Evolutionary conservation across 2,113 vertebrate species (phyloP).

Genomic region (Laticauda laticaudata): DNA sequence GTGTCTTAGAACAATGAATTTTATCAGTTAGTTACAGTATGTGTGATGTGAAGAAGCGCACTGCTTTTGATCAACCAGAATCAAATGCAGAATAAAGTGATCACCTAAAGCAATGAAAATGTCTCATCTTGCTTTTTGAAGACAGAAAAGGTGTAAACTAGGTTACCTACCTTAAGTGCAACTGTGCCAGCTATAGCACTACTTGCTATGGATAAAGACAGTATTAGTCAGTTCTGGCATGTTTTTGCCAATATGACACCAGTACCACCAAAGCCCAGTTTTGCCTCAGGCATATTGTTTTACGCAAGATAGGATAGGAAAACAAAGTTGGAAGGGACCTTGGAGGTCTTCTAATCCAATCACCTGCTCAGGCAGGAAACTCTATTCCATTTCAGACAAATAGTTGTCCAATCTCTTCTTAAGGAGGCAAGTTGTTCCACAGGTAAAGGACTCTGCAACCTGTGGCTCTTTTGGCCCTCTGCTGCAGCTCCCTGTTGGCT

Average conservation of each 20-base stretch:
- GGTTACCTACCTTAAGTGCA: not conserved
- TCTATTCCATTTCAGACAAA: too few species aligned
- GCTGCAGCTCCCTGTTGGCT: too few species aligned
- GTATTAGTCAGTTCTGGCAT: not conserved
- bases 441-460: too few species aligned
- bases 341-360: too few species aligned
- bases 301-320: not conserved
- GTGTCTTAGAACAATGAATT: not conserved
- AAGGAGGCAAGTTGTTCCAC: too few species aligned
- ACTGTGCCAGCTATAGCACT: not conserved
- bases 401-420: too few species aligned
- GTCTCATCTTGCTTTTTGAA: not conserved
- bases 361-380: too few species aligned
- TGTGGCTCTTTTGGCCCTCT: too few species aligned
- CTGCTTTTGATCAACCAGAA: slow-evolving; percentile 12
- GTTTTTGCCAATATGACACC: not conserved
- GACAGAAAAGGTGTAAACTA: not conserved
- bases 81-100: not conserved
- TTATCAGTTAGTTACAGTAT: not conserved
- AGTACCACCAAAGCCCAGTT: not conserved
- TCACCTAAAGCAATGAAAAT: not conserved
- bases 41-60: not conserved
- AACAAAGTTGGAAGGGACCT: too few species aligned
- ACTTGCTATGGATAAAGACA: not conserved
- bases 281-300: not conserved